These are phyloP conservation scores for Cephus pulcher DNA, from an alignment of 2,888 invertebrate species.

Conservation along the genomic window DNA sequence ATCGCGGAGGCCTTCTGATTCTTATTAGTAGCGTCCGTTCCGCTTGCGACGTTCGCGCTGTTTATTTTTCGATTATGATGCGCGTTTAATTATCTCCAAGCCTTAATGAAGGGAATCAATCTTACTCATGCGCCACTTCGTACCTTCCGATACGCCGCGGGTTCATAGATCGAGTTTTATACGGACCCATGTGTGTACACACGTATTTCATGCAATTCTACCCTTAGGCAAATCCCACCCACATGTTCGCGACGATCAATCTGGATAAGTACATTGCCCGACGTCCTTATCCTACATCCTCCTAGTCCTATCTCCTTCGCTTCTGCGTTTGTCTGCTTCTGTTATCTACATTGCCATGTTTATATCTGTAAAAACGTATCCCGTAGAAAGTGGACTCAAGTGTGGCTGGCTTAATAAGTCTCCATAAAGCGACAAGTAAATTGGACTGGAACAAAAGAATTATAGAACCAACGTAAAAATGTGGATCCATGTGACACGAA, in stretches of 20 bases:
- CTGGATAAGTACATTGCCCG: constrained; percentile 14
- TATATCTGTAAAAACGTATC: neutral
- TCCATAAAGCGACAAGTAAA: neutral
- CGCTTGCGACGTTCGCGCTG: constrained; percentile 13
- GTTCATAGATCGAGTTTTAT: neutral
- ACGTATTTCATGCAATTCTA: constrained; percentile 11
- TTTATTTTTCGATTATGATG: constrained; percentile 46
- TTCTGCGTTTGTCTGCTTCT: neutral
- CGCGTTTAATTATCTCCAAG: constrained; percentile 43
- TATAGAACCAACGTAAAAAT: constrained; percentile 32
- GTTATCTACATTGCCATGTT: neutral
- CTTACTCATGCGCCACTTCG: constrained; percentile 38
- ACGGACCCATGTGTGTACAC: neutral
- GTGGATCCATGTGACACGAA: neutral
- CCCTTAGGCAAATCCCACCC: constrained; percentile 22
- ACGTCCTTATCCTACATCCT: neutral
- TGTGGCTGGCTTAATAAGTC: neutral
- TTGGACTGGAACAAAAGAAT: constrained; percentile 7
- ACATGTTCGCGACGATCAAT: constrained; percentile 20
- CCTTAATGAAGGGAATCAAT: constrained; percentile 48
- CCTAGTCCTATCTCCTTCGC: neutral
- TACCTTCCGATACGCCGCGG: neutral
- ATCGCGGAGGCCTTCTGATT: constrained; percentile 25
- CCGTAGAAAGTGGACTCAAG: neutral
- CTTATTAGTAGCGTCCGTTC: constrained; percentile 26